Evolutionary conservation across 2,797 vertebrate species (phyloP).

Genomic region (Pempheris klunzingeri): DNA sequence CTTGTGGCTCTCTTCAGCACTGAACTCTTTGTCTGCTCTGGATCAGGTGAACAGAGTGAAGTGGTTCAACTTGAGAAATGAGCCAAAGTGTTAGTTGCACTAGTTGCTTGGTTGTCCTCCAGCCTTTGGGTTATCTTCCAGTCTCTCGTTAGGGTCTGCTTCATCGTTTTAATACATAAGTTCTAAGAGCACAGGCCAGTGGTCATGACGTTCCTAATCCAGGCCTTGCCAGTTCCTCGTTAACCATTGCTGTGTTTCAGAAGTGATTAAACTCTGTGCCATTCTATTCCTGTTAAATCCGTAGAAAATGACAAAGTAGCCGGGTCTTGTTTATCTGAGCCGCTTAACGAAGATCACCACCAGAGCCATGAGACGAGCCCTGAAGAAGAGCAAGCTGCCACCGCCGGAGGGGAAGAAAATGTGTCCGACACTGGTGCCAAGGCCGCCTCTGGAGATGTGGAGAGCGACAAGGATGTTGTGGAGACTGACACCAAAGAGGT

Average conservation of each 20-base stretch:
- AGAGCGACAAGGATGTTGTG: slow-evolving; percentile 87
- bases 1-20: slow-evolving; percentile 82
- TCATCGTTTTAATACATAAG: slow-evolving; percentile 89
- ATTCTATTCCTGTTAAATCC: slow-evolving; percentile 99
- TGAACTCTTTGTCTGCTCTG: slow-evolving; percentile 78
- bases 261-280: slow-evolving; percentile 99
- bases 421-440: slow-evolving; percentile 85
- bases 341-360: slow-evolving; percentile 93
- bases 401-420: slow-evolving; percentile 91
- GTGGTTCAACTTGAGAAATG: slow-evolving; percentile 70
- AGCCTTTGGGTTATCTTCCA: slow-evolving; percentile 87
- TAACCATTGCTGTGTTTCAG: slow-evolving; percentile 97
- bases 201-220: slow-evolving; percentile 89
- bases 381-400: slow-evolving; percentile 91
- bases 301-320: slow-evolving; percentile 99
- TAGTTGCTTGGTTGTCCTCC: slow-evolving; percentile 74
- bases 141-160: slow-evolving; percentile 86
- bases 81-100: slow-evolving; percentile 56
- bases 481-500: slow-evolving; percentile 85
- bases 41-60: slow-evolving; percentile 83
- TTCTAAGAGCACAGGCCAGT: slow-evolving; percentile 84
- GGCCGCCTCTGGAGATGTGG: slow-evolving; percentile 87
- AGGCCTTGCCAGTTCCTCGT: slow-evolving; percentile 94
- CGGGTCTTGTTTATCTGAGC: slow-evolving; percentile 99
- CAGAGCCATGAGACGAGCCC: slow-evolving; percentile 88